phyloP scores from a whole-genome alignment of 53 echinoderm and acorn worm species.

The Actinopyga echinites region DNA sequence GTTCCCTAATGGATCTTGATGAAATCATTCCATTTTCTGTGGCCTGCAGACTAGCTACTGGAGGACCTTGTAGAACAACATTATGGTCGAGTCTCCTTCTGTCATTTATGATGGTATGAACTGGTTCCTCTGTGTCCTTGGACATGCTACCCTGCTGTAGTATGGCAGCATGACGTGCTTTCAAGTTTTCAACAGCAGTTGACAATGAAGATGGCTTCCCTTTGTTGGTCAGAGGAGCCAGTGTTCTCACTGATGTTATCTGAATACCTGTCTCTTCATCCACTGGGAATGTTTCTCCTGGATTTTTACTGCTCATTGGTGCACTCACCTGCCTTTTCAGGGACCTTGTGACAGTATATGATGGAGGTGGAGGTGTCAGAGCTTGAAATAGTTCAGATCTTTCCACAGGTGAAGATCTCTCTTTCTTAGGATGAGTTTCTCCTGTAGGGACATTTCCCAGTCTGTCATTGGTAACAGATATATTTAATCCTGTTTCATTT shows the following conservation, averaged over 20 bases:
- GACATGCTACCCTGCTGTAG: not conserved
- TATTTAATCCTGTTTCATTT: no score
- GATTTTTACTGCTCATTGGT: not conserved
- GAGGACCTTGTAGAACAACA: constrained; percentile 22
- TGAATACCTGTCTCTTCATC: not conserved
- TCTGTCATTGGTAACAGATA: no score
- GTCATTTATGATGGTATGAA: no score
- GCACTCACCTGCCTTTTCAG: not conserved
- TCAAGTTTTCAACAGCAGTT: no score
- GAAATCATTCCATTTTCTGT: not conserved
- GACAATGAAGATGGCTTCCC: not conserved
- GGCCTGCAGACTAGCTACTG: not conserved
- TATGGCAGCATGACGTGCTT: not conserved
- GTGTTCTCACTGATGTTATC: constrained; percentile 19
- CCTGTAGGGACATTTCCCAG: no score
- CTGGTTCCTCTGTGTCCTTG: not conserved
- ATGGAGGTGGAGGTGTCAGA: constrained; percentile 22
- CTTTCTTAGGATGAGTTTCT: no score
- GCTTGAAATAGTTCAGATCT: constrained; percentile 24
- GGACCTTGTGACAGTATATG: not conserved
- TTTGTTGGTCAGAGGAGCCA: not conserved
- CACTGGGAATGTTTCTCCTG: no score
- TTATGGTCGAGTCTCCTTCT: not conserved
- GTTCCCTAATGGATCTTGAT: not conserved
- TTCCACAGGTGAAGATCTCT: no score